Percentiles rank a stretch among this genome's conserved stretches.
phyloP scores from a whole-genome alignment of 2,113 vertebrate genomes.

The Asarcornis scutulata region DNA sequence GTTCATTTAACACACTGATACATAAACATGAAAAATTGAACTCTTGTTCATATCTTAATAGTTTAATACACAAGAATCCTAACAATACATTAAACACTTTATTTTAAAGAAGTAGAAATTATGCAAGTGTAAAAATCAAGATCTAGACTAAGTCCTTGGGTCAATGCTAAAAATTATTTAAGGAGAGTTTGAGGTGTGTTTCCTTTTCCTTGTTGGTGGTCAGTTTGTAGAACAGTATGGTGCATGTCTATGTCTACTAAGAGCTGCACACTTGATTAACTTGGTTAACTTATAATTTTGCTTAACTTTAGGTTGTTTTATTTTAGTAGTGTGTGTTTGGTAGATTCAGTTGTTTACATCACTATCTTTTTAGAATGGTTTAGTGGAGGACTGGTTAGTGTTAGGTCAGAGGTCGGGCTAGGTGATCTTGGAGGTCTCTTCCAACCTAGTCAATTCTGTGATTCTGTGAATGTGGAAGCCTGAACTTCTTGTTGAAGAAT shows the following conservation, averaged over 20 bases:
- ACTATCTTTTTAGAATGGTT: fast-evolving
- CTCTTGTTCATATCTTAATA: not conserved
- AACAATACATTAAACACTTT: not conserved
- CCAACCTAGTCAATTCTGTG: too few species aligned
- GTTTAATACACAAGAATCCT: not conserved
- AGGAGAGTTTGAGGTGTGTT: not conserved
- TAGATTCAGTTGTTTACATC: not conserved
- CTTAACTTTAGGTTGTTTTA: not conserved
- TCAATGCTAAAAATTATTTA: not conserved
- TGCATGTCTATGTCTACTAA: too few species aligned
- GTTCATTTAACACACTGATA: not conserved
- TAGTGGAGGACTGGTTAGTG: too few species aligned
- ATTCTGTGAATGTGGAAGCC: not conserved
- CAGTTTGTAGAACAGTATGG: not conserved
- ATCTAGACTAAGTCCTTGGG: fast-evolving
- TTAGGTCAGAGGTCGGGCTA: too few species aligned
- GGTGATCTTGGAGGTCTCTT: too few species aligned
- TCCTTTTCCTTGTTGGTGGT: not conserved
- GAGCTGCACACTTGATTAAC: too few species aligned
- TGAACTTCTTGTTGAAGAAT: not conserved
- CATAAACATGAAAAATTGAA: not conserved
- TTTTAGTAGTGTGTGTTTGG: not conserved
- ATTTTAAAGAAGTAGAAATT: not conserved
- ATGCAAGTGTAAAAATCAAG: not conserved
- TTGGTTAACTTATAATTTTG: not conserved